Base-by-base conservation (phyloP, 2,113 vertebrate species). In the Gambusia affinis region DNA sequence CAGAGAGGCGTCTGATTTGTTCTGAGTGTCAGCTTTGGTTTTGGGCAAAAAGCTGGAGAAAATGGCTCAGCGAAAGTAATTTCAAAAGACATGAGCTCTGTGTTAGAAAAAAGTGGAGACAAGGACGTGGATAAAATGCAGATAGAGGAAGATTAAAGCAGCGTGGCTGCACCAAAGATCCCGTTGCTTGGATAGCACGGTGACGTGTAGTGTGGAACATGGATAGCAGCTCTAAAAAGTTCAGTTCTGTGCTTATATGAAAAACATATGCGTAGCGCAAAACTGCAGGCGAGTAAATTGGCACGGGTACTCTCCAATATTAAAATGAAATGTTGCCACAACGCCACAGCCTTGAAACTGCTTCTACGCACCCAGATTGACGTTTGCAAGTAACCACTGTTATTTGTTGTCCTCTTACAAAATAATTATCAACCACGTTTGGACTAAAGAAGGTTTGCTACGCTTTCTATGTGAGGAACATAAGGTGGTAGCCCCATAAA, bases 1-100 rank as follows among this genome's bases (percentile, higher is more conserved):
- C 27, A 68, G 70, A 51, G 60, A 76, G 81, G 80, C 73, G 67
- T 77, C 67, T 80, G 70, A 83, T 87, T 81, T 84, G 70, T 84
- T 88, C 65, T 27, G 67, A 24, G 64, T 39, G 51, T 76, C 78
- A 68, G 65, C 54, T 83, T 84, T 77, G 24, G 17, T 81, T 87
- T 78, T 29, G 24, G 12, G 0, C 44, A 54, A n/a, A 79, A 74
- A 75, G 62, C 39, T 1, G 28, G 66, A 74, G 84, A 81, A 86
- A 69, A 69, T 47, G 64, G 42, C 57, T 60, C 39, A 27, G 68
- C 51, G 61, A 80, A 73, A 72, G 66, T 74, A 57, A 85, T 84
- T 85, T 75, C 27, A 81, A 75, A 79, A 71, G 85, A 77, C 76
- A 80, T 10, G 7, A 66, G 67, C 31, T 76, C 33, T 44, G 68